Percentiles rank a stretch among this genome's conserved stretches.
These are phyloP conservation scores for Orchesellides sinensis DNA, from an alignment of 2,888 invertebrate species.

Conservation along the genomic window DNA sequence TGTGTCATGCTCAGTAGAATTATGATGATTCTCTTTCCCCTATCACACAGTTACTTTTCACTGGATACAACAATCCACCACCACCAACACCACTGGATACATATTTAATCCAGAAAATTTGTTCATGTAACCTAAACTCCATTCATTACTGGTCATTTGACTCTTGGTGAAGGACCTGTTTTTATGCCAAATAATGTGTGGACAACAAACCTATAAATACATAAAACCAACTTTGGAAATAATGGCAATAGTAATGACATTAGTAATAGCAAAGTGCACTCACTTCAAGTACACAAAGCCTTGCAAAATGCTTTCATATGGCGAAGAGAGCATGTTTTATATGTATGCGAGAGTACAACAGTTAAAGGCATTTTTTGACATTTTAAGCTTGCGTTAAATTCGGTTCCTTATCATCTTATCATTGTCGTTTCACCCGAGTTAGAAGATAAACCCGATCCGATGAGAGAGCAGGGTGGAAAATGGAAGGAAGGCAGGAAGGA, in stretches of 20 bases:
- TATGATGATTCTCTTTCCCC: conserved; percentile 25
- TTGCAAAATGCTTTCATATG: neutral
- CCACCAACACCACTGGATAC: conserved; percentile 24
- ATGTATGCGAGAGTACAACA: neutral
- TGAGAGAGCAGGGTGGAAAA: conserved; percentile 3
- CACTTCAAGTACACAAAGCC: neutral
- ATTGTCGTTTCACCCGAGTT: conserved; percentile 42
- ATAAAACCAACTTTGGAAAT: conserved; percentile 12
- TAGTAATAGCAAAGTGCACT: conserved; percentile 53
- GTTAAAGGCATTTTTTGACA: neutral
- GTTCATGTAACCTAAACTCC: conserved; percentile 44
- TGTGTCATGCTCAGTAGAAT: conserved; percentile 35
- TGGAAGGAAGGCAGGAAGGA: conserved; percentile 46
- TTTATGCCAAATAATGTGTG: conserved; percentile 30
- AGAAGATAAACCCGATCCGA: conserved; percentile 35
- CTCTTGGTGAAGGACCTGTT: conserved; percentile 33
- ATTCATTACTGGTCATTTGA: conserved; percentile 56
- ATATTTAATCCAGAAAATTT: conserved; percentile 50
- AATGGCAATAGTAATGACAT: conserved; percentile 26
- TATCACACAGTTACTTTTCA: conserved; percentile 8
- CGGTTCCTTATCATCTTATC: conserved; percentile 12
- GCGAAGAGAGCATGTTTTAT: neutral
- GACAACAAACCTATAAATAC: conserved; percentile 37
- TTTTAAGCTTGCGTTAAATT: conserved; percentile 39
- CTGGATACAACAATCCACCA: conserved; percentile 6